phyloP scores from a whole-genome alignment of 2,797 vertebrate species.

The Tragelaphus oryx region DNA sequence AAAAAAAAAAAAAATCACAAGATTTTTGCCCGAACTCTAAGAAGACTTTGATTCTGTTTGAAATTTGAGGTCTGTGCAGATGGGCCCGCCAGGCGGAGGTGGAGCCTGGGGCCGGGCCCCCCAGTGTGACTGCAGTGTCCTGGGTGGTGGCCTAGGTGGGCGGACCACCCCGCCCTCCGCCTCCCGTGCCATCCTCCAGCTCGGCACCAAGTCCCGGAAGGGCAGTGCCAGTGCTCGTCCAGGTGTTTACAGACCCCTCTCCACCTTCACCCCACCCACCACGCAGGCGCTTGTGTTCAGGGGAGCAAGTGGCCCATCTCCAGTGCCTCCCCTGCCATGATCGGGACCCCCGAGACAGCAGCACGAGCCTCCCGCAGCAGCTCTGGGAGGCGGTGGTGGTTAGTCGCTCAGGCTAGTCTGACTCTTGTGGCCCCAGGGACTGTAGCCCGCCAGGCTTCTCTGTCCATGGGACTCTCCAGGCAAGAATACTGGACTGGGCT shows the following conservation, averaged over 20 bases:
- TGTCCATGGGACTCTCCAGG: neutral
- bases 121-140: neutral
- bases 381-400: neutral
- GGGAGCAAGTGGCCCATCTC: fast-evolving
- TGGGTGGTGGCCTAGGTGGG: neutral
- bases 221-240: fast-evolving
- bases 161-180: fast-evolving
- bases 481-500: neutral
- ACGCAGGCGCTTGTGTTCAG: fast-evolving
- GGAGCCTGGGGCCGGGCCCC: neutral
- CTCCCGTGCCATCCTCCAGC: fast-evolving
- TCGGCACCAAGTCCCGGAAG: neutral
- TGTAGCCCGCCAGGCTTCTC: neutral
- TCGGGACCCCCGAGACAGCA: neutral
- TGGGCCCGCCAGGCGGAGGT: fast-evolving
- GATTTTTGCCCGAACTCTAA: constrained; percentile 31
- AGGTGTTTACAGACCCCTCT: fast-evolving
- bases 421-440: neutral
- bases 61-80: neutral
- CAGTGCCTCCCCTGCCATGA: fast-evolving
- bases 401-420: fast-evolving
- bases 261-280: neutral
- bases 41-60: constrained; percentile 42
- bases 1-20: constrained; percentile 10
- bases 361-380: fast-evolving